Percentiles rank a stretch among this genome's conserved stretches.
phyloP scores from a whole-genome alignment of 2,113 vertebrate genomes.

The Dendropsophus ebraccatus region DNA sequence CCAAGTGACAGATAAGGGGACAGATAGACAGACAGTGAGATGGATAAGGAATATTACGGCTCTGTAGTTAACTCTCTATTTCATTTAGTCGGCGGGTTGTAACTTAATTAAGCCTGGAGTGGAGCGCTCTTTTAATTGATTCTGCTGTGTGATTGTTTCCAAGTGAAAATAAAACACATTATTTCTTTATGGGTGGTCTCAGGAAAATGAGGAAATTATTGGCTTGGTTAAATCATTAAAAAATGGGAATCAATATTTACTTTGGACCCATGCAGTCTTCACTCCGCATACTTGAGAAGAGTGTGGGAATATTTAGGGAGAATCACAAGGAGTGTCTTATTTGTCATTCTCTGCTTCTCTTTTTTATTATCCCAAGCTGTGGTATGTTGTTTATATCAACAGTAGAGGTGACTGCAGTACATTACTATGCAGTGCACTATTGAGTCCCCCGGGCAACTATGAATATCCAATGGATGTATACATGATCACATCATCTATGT shows the following conservation, averaged over 20 bases:
- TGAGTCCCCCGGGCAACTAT: constrained; percentile 21
- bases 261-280: constrained; percentile 41
- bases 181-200: constrained; percentile 59
- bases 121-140: constrained; percentile 58
- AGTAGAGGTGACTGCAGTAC: constrained; percentile 22
- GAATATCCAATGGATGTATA: constrained; percentile 46
- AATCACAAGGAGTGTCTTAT: constrained; percentile 46
- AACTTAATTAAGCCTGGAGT: constrained; percentile 59
- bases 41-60: constrained; percentile 51
- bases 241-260: constrained; percentile 60
- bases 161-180: constrained; percentile 60
- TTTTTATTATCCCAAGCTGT: constrained; percentile 49
- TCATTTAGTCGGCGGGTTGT: constrained; percentile 57
- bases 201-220: constrained; percentile 59
- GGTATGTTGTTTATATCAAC: constrained; percentile 46
- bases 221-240: constrained; percentile 60
- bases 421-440: constrained; percentile 25
- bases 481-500: constrained; percentile 5
- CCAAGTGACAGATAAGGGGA: constrained; percentile 15
- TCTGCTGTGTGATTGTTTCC: constrained; percentile 59
- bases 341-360: constrained; percentile 29
- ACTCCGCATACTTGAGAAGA: constrained; percentile 43
- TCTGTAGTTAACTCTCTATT: constrained; percentile 59
- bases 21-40: constrained; percentile 36
- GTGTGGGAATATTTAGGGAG: constrained; percentile 51